Conservation (phyloP, 2,888 invertebrate species). For the Megalurothrips usitatus region DNA sequence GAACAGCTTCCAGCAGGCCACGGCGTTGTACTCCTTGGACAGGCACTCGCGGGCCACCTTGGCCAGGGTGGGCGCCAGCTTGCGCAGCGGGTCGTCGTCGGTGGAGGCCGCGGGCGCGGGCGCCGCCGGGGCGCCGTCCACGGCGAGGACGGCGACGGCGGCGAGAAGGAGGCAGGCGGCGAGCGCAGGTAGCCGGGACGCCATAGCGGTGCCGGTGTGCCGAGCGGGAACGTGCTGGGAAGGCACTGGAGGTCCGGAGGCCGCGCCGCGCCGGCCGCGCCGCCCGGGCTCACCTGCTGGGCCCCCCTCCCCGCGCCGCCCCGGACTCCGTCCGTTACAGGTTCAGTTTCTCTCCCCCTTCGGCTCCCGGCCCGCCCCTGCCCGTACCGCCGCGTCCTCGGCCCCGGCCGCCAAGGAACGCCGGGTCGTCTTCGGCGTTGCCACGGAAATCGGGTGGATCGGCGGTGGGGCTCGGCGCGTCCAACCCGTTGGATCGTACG, state of each 20-base stretch:
- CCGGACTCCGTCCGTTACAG: neutral
- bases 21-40: neutral
- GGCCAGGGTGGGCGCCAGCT: slow-evolving; percentile 3
- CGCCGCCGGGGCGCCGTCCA: neutral
- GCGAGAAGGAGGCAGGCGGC: neutral
- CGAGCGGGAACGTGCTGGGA: neutral
- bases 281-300: neutral
- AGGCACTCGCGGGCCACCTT: slow-evolving; percentile 21
- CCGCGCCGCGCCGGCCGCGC: neutral
- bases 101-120: neutral
- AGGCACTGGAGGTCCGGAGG: neutral
- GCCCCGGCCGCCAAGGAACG: no score
- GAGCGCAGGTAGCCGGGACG: neutral
- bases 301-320: neutral
- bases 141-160: neutral
- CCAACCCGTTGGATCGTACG: no score
- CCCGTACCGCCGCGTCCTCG: no score
- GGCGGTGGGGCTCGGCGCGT: no score
- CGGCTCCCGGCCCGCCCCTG: neutral
- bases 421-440: no score
- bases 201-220: neutral
- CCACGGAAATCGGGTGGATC: no score
- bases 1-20: slow-evolving; percentile 20
- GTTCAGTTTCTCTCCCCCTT: slow-evolving; percentile 4
- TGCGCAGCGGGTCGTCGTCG: neutral